A percentile compares a stretch with the other conserved stretches of the same genome.
Conservation (phyloP, 53 echinoderm and acorn worm species). For the Paracentrotus lividus region DNA sequence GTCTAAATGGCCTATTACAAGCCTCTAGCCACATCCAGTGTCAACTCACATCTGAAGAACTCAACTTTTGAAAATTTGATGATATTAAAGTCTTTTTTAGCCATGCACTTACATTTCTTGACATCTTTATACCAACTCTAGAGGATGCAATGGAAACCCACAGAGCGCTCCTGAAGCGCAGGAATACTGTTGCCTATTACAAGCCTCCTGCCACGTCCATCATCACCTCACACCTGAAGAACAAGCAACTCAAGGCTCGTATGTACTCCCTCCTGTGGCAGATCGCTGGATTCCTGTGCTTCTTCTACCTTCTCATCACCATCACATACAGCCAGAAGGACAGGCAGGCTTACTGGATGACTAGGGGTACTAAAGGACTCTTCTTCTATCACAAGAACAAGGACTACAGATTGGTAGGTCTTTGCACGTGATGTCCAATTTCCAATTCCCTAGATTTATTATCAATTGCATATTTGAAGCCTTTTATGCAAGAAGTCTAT, state of each 20-base stretch:
- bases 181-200: constrained; percentile 76
- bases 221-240: constrained; percentile 66
- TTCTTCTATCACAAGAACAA: constrained; percentile 85
- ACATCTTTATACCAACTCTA: background rate
- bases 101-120: too few relatives aligned
- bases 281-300: constrained; percentile 85
- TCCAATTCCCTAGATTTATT: too few relatives aligned
- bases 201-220: constrained; percentile 72
- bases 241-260: constrained; percentile 78
- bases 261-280: constrained; percentile 90
- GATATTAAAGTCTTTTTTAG: too few relatives aligned
- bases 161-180: constrained; percentile 67
- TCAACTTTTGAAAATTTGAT: too few relatives aligned
- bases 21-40: constrained; percentile 70
- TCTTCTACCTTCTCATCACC: constrained; percentile 86
- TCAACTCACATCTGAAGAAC: constrained; percentile 67
- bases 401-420: constrained; percentile 78
- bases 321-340: constrained; percentile 85
- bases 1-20: constrained; percentile 80
- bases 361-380: constrained; percentile 78
- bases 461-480: too few relatives aligned
- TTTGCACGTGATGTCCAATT: too few relatives aligned
- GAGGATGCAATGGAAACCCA: constrained; percentile 77
- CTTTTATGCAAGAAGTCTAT: too few relatives aligned
- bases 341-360: constrained; percentile 82